These are phyloP conservation scores for Sprattus sprattus DNA, from an alignment of 2,113 vertebrate genomes.

Conservation along the genomic window DNA sequence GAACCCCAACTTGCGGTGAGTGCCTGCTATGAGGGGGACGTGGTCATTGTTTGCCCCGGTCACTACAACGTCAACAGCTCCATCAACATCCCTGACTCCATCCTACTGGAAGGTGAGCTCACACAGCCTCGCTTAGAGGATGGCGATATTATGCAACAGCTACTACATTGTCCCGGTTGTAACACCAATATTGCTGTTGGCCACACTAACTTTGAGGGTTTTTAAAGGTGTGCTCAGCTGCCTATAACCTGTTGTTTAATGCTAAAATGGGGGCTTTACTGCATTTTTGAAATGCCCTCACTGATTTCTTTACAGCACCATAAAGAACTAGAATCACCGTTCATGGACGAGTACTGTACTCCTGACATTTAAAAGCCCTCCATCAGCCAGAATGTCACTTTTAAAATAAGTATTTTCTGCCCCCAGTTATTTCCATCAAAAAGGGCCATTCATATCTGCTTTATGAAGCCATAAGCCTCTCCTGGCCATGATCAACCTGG, in stretches of 20 bases:
- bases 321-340: background rate
- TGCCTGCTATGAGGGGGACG: conserved; percentile 80
- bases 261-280: background rate
- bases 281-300: background rate
- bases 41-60: conserved; percentile 83
- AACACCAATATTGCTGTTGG: background rate
- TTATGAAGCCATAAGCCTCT: conserved; percentile 4
- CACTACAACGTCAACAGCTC: conserved; percentile 75
- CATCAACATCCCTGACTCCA: conserved; percentile 82
- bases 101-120: conserved; percentile 80
- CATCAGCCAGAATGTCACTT: background rate
- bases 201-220: background rate
- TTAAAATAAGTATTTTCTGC: background rate
- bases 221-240: background rate
- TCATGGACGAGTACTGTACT: background rate
- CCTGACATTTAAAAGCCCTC: background rate
- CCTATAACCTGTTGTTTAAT: background rate
- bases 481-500: background rate
- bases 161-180: background rate
- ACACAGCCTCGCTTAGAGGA: background rate
- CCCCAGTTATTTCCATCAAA: background rate
- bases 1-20: conserved; percentile 79
- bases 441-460: background rate
- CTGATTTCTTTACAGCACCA: background rate
- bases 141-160: background rate